Evolutionary conservation across 2,797 vertebrate genomes (phyloP).

Genomic region (Corythornis leucogaster): DNA sequence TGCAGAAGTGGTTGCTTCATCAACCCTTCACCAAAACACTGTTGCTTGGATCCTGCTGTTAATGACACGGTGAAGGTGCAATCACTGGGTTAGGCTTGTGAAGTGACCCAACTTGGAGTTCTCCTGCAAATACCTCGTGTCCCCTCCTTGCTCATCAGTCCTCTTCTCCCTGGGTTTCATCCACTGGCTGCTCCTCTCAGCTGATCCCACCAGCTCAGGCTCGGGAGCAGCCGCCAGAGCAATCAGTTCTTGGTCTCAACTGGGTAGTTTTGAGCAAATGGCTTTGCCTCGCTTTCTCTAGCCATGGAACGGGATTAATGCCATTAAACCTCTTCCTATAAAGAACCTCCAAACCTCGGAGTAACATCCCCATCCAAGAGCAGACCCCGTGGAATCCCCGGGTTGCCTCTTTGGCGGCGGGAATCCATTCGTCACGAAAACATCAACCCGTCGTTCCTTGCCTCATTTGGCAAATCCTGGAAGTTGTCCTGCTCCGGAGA

Average conservation of each 20-base stretch:
- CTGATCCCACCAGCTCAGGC: neutral
- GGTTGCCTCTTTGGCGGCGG: neutral
- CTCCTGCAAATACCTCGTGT: rapidly evolving
- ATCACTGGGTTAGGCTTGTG: neutral
- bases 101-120: neutral
- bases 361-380: neutral
- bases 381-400: neutral
- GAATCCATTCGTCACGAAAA: neutral
- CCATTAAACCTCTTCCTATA: neutral
- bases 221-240: neutral
- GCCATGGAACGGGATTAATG: neutral
- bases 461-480: neutral
- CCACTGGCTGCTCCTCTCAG: neutral
- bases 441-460: constrained; percentile 11
- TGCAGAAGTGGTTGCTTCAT: neutral
- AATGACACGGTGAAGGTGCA: neutral
- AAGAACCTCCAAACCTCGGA: neutral
- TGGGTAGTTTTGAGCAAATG: neutral
- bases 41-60: too few species aligned
- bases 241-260: neutral
- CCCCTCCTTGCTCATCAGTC: rapidly evolving
- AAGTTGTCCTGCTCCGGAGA: constrained; percentile 19
- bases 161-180: rapidly evolving
- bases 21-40: too few species aligned
- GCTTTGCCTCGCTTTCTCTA: neutral